Evolutionary conservation across 2,113 vertebrate genomes (phyloP).

Genomic region (Dissostichus mawsoni): DNA sequence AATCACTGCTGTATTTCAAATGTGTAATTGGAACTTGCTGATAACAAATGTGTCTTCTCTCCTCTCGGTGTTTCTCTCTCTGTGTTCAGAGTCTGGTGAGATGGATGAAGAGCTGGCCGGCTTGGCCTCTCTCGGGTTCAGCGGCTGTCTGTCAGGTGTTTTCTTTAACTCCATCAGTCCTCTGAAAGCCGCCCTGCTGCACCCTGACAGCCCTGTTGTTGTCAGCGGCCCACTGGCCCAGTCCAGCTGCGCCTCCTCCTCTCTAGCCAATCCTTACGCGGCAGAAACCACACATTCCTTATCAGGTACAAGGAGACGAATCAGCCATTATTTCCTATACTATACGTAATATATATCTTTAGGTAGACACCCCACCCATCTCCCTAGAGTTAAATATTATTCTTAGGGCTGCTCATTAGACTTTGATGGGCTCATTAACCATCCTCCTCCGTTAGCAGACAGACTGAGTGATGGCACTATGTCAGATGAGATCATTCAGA

Average conservation of each 20-base stretch:
- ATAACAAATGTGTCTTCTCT: neutral
- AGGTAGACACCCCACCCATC: neutral
- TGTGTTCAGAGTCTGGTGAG: constrained; percentile 69
- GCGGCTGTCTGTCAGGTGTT: constrained; percentile 93
- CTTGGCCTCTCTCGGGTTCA: constrained; percentile 89
- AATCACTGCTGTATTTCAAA: neutral
- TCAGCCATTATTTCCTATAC: neutral
- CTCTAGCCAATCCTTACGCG: constrained; percentile 83
- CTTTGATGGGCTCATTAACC: constrained; percentile 67
- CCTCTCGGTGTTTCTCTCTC: constrained; percentile 18
- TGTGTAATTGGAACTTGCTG: constrained; percentile 5
- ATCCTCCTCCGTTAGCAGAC: constrained; percentile 38
- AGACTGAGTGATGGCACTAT: constrained; percentile 36
- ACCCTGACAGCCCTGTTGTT: constrained; percentile 82
- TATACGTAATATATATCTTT: neutral
- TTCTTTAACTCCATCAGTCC: constrained; percentile 92
- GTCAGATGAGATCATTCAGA: constrained; percentile 65
- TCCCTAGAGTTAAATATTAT: constrained; percentile 31
- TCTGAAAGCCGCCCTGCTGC: constrained; percentile 91
- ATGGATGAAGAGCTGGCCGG: constrained; percentile 86
- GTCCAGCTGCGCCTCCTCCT: constrained; percentile 88
- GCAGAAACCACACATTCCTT: constrained; percentile 92
- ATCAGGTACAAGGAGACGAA: constrained; percentile 84
- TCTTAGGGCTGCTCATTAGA: constrained; percentile 47
- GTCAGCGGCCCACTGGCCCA: constrained; percentile 87